These are phyloP conservation scores for Callipepla squamata DNA, from an alignment of 2,113 vertebrate genomes.

Conservation along the genomic window DNA sequence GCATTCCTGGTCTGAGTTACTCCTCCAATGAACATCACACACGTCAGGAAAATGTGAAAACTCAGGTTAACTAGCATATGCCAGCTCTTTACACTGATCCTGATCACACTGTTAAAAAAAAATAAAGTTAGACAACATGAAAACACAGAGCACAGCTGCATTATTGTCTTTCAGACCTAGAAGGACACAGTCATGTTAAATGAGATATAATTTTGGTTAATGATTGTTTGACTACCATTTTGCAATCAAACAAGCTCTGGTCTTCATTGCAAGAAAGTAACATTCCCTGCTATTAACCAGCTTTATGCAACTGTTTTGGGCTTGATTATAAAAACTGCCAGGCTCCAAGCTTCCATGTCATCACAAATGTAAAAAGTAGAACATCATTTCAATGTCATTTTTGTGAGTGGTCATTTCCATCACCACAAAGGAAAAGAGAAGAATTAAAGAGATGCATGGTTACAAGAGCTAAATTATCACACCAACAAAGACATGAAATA, in stretches of 20 bases:
- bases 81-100: conserved; percentile 95
- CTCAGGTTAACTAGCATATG: conserved; percentile 97
- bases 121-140: neutral
- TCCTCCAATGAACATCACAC: conserved; percentile 90
- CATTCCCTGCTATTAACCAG: neutral
- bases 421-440: neutral
- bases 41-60: conserved; percentile 92
- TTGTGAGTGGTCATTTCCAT: neutral
- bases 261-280: conserved; percentile 6
- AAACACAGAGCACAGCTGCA: neutral
- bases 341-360: neutral
- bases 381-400: neutral
- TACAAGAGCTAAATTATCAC: neutral
- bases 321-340: neutral
- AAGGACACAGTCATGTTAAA: conserved; percentile 12
- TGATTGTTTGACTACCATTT: conserved; percentile 9
- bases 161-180: conserved; percentile 6
- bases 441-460: neutral
- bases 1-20: conserved; percentile 89
- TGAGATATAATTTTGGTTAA: neutral
- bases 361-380: neutral
- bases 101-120: conserved; percentile 74
- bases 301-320: neutral
- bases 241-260: neutral
- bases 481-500: neutral